Percentiles rank a stretch among this genome's conserved stretches.
Evolutionary conservation across 2,797 vertebrate genomes (phyloP).

Genomic region (Emydoidea blandingii): DNA sequence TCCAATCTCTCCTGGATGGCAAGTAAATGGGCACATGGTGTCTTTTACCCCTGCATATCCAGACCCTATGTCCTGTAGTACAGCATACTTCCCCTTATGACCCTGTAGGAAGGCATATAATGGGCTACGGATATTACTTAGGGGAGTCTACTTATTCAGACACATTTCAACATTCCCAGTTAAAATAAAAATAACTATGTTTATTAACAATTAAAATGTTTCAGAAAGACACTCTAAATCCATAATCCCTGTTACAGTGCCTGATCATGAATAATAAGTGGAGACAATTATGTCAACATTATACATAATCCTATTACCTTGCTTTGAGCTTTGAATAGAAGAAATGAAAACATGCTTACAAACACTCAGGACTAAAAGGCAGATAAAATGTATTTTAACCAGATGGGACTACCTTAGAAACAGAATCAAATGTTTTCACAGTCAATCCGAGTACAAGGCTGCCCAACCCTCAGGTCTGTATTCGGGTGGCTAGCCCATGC

Average conservation of each 20-base stretch:
- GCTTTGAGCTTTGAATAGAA: not conserved
- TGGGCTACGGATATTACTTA: too few relatives aligned
- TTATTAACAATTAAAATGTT: not conserved
- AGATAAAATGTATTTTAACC: not conserved
- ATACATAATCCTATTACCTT: not conserved
- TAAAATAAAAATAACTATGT: not conserved
- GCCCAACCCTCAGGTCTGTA: not conserved
- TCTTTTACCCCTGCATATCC: accelerated
- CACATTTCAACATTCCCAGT: not conserved
- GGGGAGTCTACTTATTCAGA: not conserved
- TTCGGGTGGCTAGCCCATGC: not conserved
- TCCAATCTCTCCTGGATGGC: not conserved
- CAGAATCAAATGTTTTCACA: not conserved
- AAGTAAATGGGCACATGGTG: not conserved
- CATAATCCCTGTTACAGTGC: not conserved
- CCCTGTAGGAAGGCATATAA: accelerated
- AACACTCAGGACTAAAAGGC: not conserved
- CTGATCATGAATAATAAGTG: not conserved
- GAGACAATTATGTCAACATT: not conserved
- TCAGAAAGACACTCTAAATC: not conserved
- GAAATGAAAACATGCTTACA: not conserved
- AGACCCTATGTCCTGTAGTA: not conserved
- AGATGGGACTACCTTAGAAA: not conserved
- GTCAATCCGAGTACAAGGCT: not conserved
- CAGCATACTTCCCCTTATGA: not conserved